Evolutionary conservation across 2,797 vertebrate species (phyloP).

Genomic region (Onychomys arenicola): DNA sequence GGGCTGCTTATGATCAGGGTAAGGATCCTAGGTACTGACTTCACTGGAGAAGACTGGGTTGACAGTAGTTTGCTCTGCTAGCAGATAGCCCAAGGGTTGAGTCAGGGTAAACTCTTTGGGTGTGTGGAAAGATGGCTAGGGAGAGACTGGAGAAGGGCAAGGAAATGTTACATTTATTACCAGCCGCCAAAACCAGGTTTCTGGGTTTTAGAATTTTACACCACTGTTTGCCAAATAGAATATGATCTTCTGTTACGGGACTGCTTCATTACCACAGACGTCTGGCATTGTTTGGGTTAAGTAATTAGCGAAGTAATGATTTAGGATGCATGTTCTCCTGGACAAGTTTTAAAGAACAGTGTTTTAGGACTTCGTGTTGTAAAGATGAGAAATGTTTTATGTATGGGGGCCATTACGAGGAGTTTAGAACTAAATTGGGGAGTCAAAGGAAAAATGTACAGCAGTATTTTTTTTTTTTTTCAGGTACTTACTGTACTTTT

Average conservation of each 20-base stretch:
- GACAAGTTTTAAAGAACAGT: conserved; percentile 4
- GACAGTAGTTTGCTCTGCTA: background rate
- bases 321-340: background rate
- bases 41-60: background rate
- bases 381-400: background rate
- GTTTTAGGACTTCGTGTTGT: background rate
- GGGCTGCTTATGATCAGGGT: background rate
- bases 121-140: background rate
- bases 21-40: background rate
- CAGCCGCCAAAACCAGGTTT: background rate
- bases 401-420: background rate
- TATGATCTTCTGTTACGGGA: background rate
- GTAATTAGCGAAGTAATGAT: background rate
- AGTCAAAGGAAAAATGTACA: background rate
- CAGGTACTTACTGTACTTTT: background rate
- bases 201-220: background rate
- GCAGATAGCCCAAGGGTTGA: background rate
- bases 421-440: background rate
- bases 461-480: background rate
- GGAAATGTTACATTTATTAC: background rate
- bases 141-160: background rate
- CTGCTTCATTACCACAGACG: background rate
- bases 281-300: background rate
- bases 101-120: background rate
- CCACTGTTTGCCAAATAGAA: background rate